Percentiles rank a stretch among this genome's conserved stretches.
These are phyloP conservation scores for Phyllopteryx taeniolatus DNA, from an alignment of 2,113 vertebrate genomes.

Conservation along the genomic window DNA sequence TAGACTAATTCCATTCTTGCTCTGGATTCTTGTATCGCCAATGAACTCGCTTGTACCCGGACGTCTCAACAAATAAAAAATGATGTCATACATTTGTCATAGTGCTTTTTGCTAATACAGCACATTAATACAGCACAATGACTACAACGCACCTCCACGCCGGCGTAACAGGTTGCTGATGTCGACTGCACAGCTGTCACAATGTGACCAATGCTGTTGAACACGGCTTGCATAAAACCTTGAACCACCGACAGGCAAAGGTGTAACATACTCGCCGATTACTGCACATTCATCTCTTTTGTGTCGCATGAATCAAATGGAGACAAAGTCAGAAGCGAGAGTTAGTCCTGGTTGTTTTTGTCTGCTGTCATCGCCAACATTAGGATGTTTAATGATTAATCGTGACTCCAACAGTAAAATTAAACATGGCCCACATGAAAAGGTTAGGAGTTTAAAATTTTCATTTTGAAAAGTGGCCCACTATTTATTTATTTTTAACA, in stretches of 20 bases:
- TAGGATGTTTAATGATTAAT: too few species aligned
- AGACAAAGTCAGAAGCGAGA: neutral
- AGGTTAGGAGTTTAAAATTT: too few species aligned
- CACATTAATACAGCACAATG: neutral
- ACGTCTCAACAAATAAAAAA: neutral
- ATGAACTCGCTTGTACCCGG: neutral
- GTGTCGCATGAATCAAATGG: neutral
- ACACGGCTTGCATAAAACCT: neutral
- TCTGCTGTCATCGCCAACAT: too few species aligned
- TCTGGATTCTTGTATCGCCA: neutral
- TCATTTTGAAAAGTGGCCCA: too few species aligned
- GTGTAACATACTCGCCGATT: neutral
- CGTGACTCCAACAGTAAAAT: too few species aligned
- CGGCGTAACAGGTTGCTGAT: too few species aligned
- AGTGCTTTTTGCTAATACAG: neutral
- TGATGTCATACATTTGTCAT: neutral
- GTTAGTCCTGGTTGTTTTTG: too few species aligned
- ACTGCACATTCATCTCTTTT: neutral
- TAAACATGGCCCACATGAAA: too few species aligned
- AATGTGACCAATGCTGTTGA: neutral
- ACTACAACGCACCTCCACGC: too few species aligned
- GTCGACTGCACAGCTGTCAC: neutral
- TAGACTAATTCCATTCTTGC: neutral
- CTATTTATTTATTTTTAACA: too few species aligned
- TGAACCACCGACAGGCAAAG: neutral